Percentiles rank a stretch among this genome's conserved stretches.
Conservation (phyloP, 2,113 vertebrate genomes). For the Coptodon rendalli region DNA sequence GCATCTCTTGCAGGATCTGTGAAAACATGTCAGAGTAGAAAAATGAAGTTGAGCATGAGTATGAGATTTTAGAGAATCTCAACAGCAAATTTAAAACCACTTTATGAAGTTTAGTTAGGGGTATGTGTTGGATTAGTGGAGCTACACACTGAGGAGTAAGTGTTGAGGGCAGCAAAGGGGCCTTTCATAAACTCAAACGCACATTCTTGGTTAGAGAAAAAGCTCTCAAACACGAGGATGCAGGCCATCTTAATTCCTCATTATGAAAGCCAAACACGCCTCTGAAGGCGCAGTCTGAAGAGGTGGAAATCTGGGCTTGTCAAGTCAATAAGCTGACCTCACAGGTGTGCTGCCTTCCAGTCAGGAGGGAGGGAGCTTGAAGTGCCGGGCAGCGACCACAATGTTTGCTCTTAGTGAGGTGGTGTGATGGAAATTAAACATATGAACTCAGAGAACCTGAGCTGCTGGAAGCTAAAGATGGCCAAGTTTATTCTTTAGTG, state of each 20-base stretch:
- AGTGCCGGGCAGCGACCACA: not conserved
- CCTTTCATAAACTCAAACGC: slow-evolving; percentile 29
- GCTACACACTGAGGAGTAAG: not conserved
- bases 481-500: not conserved
- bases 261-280: slow-evolving; percentile 4
- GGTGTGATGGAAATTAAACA: slow-evolving; percentile 21
- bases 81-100: not conserved
- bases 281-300: not conserved
- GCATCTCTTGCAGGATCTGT: slow-evolving; percentile 96
- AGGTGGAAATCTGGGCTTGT: not conserved
- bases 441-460: slow-evolving; percentile 13
- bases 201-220: not conserved
- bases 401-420: slow-evolving; percentile 19
- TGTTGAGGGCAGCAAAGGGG: slow-evolving; percentile 8
- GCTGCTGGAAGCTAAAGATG: not conserved
- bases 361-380: slow-evolving; percentile 5
- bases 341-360: slow-evolving; percentile 14
- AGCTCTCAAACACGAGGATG: not conserved
- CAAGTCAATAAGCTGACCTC: not conserved
- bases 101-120: not conserved
- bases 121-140: not conserved
- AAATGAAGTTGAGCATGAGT: not conserved
- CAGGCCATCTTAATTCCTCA: not conserved
- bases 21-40: not conserved
- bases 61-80: not conserved